phyloP scores from a whole-genome alignment of 2,113 vertebrate genomes.

The Pungitius pungitius region DNA sequence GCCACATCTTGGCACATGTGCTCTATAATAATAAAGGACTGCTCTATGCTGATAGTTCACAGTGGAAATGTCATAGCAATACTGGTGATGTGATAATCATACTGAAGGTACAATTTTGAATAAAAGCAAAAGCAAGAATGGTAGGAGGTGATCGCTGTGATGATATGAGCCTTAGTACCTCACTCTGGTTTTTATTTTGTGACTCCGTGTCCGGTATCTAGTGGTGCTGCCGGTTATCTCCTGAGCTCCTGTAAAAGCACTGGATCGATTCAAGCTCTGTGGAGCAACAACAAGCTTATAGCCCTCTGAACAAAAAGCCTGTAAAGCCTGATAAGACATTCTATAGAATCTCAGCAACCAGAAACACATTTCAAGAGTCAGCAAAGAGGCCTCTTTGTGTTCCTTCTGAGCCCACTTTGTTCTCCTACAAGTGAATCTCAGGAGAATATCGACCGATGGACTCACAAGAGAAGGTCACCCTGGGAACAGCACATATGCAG shows the following conservation, averaged over 20 bases:
- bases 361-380: neutral
- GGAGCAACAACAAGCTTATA: constrained; percentile 1
- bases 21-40: neutral
- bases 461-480: constrained; percentile 4
- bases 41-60: neutral
- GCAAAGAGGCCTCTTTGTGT: neutral
- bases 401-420: neutral
- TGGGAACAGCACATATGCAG: neutral
- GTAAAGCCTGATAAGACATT: constrained; percentile 11
- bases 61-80: neutral
- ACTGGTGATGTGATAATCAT: neutral
- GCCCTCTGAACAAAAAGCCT: neutral
- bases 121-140: constrained; percentile 4
- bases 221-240: constrained; percentile 23
- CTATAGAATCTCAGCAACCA: neutral
- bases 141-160: neutral
- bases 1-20: too few species aligned
- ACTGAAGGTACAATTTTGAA: neutral
- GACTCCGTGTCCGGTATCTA: constrained; percentile 1
- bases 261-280: neutral
- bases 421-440: neutral
- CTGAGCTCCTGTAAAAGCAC: constrained; percentile 24
- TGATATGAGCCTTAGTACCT: neutral
- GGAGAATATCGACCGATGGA: constrained; percentile 3
- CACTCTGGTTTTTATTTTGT: neutral